Conservation (phyloP, 2,888 invertebrate genomes). For the Troides oblongomaculatus region DNA sequence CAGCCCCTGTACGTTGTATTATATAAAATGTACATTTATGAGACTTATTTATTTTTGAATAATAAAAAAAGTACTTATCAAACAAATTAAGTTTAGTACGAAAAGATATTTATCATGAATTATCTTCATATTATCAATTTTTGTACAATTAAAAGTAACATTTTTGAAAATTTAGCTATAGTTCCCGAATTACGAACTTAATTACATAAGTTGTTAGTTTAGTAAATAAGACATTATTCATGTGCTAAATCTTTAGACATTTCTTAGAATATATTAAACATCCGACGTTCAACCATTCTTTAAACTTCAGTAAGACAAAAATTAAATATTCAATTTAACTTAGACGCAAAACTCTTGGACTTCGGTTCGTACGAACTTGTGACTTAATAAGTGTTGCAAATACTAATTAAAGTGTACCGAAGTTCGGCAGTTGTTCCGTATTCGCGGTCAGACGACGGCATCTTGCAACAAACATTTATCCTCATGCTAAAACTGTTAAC, state of each 20-base stretch:
- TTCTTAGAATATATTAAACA: not conserved
- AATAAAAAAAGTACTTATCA: no score
- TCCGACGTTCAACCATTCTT: conserved; percentile 5
- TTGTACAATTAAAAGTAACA: no score
- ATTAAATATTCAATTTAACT: conserved; percentile 39
- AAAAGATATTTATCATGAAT: no score
- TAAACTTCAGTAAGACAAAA: conserved; percentile 42
- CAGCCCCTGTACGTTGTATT: no score
- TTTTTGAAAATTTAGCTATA: no score
- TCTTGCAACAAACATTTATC: conserved; percentile 56
- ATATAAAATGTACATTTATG: no score
- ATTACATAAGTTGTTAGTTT: not conserved
- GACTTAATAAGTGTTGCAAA: conserved; percentile 48
- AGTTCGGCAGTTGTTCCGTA: conserved; percentile 53
- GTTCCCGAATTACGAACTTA: not conserved
- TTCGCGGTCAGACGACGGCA: conserved; percentile 47
- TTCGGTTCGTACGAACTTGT: conserved; percentile 40
- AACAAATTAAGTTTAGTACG: no score
- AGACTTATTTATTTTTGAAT: no score
- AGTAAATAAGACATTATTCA: not conserved
- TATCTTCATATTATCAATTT: no score
- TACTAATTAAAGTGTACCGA: conserved; percentile 65
- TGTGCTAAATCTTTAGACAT: not conserved
- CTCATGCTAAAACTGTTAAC: conserved; percentile 28
- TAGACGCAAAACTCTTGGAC: conserved; percentile 33